Percentiles rank a stretch among this genome's conserved stretches.
phyloP scores from a whole-genome alignment of 1,140 invertebrate genomes.

The Thaumatotibia leucotreta region DNA sequence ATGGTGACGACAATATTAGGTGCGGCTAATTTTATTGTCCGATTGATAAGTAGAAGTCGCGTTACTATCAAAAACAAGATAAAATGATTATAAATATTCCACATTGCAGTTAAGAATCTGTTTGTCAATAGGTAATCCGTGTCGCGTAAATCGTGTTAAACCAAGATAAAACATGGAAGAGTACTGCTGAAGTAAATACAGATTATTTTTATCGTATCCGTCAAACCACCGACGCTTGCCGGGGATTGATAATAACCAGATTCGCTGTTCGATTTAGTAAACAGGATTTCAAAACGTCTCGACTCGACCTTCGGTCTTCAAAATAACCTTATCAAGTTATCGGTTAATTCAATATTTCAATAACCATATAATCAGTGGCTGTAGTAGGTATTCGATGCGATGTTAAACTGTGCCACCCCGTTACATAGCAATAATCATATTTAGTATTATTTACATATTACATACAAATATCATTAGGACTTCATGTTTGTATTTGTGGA shows the following conservation, averaged over 20 bases:
- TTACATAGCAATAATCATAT: neutral
- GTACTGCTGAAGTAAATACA: neutral
- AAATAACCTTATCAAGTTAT: slow-evolving; percentile 1
- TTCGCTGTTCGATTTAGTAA: slow-evolving; percentile 5
- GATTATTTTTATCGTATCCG: slow-evolving; percentile 14
- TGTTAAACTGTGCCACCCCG: neutral
- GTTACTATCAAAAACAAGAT: neutral
- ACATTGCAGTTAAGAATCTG: neutral
- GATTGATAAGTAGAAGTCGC: neutral
- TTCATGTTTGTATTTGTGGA: neutral
- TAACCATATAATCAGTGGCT: neutral
- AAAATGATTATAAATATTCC: neutral
- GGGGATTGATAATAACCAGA: slow-evolving; percentile 6
- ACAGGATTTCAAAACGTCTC: neutral
- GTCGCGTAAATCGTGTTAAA: neutral
- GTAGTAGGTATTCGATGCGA: too few relatives aligned
- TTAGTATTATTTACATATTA: neutral
- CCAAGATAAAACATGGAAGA: slow-evolving; percentile 8
- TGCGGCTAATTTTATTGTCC: neutral
- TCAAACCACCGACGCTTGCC: neutral
- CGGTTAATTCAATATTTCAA: neutral
- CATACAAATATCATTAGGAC: neutral
- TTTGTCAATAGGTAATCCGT: slow-evolving; percentile 2
- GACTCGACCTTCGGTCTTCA: neutral
- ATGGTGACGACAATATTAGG: neutral